Evolutionary conservation across 2,113 vertebrate species (phyloP).

Genomic region (Callithrix jacchus): DNA sequence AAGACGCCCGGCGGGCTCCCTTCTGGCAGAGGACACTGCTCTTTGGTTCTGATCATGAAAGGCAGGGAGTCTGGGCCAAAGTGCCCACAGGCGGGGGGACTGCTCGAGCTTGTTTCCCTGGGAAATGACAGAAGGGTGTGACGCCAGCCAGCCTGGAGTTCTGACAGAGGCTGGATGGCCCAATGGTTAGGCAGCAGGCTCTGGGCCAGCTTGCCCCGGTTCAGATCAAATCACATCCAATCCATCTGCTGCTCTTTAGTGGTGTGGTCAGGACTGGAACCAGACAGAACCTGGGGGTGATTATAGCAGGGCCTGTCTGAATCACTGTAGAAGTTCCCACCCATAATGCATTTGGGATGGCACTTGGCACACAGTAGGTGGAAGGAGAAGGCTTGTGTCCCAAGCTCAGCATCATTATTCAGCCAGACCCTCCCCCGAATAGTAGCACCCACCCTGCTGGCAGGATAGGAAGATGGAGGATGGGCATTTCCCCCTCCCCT

Average conservation of each 20-base stretch:
- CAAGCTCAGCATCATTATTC: accelerated
- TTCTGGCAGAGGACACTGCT: accelerated
- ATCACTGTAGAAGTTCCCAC: accelerated
- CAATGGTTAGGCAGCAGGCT: neutral
- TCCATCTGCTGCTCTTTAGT: too few species aligned
- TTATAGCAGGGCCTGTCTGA: neutral
- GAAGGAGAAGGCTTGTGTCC: neutral
- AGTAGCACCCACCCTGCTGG: neutral
- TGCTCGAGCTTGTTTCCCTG: neutral
- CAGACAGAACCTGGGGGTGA: accelerated
- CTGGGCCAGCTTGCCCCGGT: neutral
- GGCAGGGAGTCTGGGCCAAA: neutral
- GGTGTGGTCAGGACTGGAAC: neutral
- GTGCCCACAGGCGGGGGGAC: accelerated
- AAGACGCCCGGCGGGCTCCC: accelerated
- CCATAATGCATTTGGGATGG: neutral
- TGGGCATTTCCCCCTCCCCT: neutral
- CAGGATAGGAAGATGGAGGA: neutral
- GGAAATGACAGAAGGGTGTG: accelerated
- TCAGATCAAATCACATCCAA: neutral
- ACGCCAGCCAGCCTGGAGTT: accelerated
- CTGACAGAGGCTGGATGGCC: neutral
- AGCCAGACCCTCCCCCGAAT: neutral
- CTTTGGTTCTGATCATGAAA: neutral
- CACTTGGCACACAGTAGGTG: neutral